Evolutionary conservation across 1,140 invertebrate genomes (phyloP).

Genomic region (Drosophila tristis): DNA sequence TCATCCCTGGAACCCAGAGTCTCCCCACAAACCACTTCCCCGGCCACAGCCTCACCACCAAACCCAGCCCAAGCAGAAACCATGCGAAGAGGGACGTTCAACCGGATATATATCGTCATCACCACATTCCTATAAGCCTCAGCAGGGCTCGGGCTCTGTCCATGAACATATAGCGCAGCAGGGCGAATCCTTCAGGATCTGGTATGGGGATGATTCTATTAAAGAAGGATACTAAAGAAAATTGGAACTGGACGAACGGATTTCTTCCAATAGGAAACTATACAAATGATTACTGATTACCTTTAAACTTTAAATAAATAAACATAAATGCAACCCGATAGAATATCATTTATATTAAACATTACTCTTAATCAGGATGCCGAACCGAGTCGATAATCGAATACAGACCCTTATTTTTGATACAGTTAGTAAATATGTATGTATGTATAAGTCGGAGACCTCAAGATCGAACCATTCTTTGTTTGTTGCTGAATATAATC

Average conservation of each 20-base stretch:
- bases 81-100: conserved; percentile 1
- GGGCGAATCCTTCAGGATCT: conserved; percentile 28
- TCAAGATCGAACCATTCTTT: too few relatives aligned
- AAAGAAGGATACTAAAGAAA: conserved; percentile 29
- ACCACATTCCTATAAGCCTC: not conserved
- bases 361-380: too few relatives aligned
- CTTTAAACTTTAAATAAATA: not conserved
- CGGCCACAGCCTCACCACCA: not conserved
- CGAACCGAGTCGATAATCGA: too few relatives aligned
- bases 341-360: too few relatives aligned
- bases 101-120: not conserved
- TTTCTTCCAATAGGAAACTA: not conserved
- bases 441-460: too few relatives aligned
- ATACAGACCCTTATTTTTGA: too few relatives aligned
- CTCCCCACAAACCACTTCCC: not conserved
- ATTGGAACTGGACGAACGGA: not conserved
- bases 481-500: too few relatives aligned
- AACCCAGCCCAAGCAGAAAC: conserved; percentile 9
- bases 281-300: too few relatives aligned
- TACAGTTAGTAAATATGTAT: too few relatives aligned
- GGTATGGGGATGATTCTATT: conserved; percentile 30
- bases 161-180: conserved; percentile 1
- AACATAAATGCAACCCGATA: too few relatives aligned
- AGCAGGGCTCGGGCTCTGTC: not conserved
- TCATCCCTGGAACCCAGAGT: conserved; percentile 10